Percentiles rank a stretch among this genome's conserved stretches.
Evolutionary conservation across 2,797 vertebrate species (phyloP).

Genomic region (Phataginus tetradactyla): DNA sequence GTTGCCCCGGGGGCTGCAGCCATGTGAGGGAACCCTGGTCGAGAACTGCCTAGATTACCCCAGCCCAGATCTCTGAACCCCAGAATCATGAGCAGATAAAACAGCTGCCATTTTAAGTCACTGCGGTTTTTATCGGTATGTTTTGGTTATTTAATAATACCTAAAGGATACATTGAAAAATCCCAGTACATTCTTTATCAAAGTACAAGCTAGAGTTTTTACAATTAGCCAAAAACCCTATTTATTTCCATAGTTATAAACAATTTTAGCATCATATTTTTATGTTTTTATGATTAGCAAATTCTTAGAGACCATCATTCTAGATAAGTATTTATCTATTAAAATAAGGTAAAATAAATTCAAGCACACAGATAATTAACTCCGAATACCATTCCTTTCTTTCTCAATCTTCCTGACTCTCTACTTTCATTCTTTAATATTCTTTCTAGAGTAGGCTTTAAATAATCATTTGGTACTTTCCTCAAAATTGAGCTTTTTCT

Average conservation of each 20-base stretch:
- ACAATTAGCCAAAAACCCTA: not conserved
- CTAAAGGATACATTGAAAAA: not conserved
- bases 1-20: too few relatives aligned
- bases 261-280: not conserved
- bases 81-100: not conserved
- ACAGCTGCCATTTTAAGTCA: not conserved
- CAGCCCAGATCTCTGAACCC: too few relatives aligned
- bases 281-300: not conserved
- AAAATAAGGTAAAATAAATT: not conserved
- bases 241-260: not conserved
- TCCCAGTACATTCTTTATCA: not conserved
- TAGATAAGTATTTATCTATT: not conserved
- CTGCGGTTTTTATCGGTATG: not conserved
- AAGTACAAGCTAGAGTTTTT: not conserved
- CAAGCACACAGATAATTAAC: not conserved
- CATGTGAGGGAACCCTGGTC: not conserved
- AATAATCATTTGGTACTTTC: not conserved
- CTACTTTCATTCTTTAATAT: not conserved
- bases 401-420: not conserved
- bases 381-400: not conserved
- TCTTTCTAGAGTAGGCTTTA: not conserved
- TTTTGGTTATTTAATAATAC: not conserved
- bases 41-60: accelerated
- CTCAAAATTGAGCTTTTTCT: not conserved
- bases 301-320: not conserved